A percentile compares a stretch with the other conserved stretches of the same genome.
These are phyloP conservation scores for Colletes gigas DNA, from an alignment of 1,140 invertebrate species.

Conservation along the genomic window DNA sequence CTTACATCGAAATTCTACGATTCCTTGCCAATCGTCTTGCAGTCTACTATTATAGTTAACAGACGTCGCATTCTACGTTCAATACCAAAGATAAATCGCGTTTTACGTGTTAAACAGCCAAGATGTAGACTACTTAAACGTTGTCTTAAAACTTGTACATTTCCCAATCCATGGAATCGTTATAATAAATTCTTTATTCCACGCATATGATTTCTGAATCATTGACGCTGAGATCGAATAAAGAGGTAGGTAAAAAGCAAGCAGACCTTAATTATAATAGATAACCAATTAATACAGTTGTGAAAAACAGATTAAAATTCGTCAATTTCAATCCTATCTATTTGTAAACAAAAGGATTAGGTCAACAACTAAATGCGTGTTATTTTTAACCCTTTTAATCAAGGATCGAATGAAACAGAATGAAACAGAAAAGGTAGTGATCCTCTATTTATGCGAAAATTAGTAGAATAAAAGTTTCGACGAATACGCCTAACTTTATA, in stretches of 20 bases:
- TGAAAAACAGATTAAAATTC: too few relatives aligned
- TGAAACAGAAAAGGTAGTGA: too few relatives aligned
- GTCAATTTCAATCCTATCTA: too few relatives aligned
- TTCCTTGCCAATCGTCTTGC: neutral
- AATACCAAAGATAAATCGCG: conserved; percentile 63
- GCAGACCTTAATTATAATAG: too few relatives aligned
- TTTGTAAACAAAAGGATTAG: neutral
- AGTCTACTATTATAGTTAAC: conserved; percentile 4
- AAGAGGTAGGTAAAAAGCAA: conserved; percentile 19
- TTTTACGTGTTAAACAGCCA: conserved; percentile 44
- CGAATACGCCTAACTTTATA: too few relatives aligned
- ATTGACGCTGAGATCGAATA: neutral
- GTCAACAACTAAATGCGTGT: too few relatives aligned
- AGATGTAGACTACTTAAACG: conserved; percentile 55
- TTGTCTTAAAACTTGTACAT: conserved; percentile 60
- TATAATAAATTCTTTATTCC: conserved; percentile 69
- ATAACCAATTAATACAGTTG: too few relatives aligned
- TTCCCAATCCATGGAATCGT: conserved; percentile 55
- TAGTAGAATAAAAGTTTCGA: too few relatives aligned
- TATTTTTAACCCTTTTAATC: neutral
- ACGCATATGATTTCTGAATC: conserved; percentile 31
- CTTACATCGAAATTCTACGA: neutral
- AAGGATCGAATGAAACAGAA: too few relatives aligned
- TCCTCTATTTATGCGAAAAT: too few relatives aligned
- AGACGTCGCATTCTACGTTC: conserved; percentile 41